Evolutionary conservation across 2,113 vertebrate species (phyloP).

Genomic region (Athene cunicularia): DNA sequence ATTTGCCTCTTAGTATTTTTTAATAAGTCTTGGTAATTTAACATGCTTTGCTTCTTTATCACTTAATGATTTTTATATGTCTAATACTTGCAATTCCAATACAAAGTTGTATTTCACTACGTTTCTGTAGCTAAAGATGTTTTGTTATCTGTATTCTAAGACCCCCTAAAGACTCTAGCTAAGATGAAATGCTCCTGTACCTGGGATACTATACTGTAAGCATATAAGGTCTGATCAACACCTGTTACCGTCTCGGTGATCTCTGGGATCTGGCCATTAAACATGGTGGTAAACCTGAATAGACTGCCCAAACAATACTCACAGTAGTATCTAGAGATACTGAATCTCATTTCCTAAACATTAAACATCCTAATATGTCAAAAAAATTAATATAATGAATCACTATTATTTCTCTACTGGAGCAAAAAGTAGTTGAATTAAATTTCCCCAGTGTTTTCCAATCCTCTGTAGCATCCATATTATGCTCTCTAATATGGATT

Average conservation of each 20-base stretch:
- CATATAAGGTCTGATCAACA: not conserved
- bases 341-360: not conserved
- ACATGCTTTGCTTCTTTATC: not conserved
- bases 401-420: not conserved
- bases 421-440: conserved; percentile 13
- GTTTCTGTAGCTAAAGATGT: not conserved
- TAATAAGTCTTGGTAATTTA: not conserved
- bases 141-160: not conserved
- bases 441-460: conserved; percentile 22
- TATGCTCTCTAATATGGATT: not conserved
- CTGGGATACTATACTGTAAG: not conserved
- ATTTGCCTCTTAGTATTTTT: not conserved
- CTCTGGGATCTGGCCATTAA: not conserved
- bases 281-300: not conserved
- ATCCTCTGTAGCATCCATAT: not conserved
- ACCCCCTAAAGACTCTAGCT: not conserved
- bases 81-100: not conserved
- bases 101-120: not conserved
- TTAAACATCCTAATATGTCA: not conserved
- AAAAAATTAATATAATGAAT: not conserved
- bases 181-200: not conserved
- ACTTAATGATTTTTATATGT: not conserved
- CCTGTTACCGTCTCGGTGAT: not conserved
- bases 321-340: not conserved
- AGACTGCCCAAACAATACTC: not conserved